phyloP scores from a whole-genome alignment of 2,113 vertebrate genomes.

The Romanogobio albipinnatus region DNA sequence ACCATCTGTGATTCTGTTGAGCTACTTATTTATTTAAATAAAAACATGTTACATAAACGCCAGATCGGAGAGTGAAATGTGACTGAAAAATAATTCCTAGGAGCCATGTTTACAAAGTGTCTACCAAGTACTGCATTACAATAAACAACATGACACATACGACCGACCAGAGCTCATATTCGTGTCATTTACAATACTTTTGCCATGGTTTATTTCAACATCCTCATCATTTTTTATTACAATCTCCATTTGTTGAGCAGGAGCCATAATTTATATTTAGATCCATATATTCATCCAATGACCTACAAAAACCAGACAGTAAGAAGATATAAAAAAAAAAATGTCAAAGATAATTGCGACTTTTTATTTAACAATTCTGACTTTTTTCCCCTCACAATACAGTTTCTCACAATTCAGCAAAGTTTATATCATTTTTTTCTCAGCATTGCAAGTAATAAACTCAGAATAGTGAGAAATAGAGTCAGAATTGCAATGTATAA shows the following conservation, averaged over 20 bases:
- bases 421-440: no score
- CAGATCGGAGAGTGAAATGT: slow-evolving; percentile 7
- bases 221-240: no score
- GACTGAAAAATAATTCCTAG: not conserved
- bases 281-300: no score
- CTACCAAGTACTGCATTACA: not conserved
- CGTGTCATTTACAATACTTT: not conserved
- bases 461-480: no score
- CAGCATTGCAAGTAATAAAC: no score
- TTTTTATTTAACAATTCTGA: no score
- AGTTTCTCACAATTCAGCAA: no score
- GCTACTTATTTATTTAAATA: slow-evolving; percentile 33
- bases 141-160: not conserved
- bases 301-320: no score
- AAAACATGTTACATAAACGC: slow-evolving; percentile 28
- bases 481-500: no score
- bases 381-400: no score
- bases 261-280: not conserved
- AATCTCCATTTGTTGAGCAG: not conserved
- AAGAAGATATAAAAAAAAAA: no score
- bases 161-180: not conserved
- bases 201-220: not conserved
- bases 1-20: slow-evolving; percentile 48
- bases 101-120: not conserved
- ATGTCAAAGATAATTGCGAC: no score